Base-by-base conservation (phyloP, 1,140 invertebrate genomes). In the Trissolcus basalis region DNA sequence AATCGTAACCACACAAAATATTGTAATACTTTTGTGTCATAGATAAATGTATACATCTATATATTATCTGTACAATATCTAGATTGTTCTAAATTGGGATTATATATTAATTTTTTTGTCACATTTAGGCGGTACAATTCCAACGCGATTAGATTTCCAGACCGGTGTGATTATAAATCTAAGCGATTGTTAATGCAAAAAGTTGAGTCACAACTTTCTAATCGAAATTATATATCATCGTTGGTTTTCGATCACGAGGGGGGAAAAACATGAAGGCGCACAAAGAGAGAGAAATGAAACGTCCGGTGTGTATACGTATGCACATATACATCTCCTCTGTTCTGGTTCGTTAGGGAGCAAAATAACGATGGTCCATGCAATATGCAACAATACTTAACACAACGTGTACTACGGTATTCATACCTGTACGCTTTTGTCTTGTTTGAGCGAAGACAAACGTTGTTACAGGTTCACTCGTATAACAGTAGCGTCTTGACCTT, bases 361-460 rank as follows among this genome's bases (percentile, higher is more conserved):
- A 80, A 80, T 77, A 80, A 75, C 75, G 68, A 80, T 68, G 68
- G 78, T 80, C 71, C 75, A 80, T 80, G 78, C 78, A 80, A 78
- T 80, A 80, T 80, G 78, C 78, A 80, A 78, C 79, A 80, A 80
- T 78, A 80, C 76, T 74, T 75, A 74, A 78, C 61, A 55, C 76
- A 78, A 78, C 50, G 47, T 71, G 59, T 75, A 55, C 68, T 60
- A 68, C 67, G 72, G 70, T 72, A 80, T 82, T 73, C 70, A 77
- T 61, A 77, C 65, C 70, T 65, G 50, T 50, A 51, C 59, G 74
- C 75, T 76, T n/a, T 78, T 80, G 75, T 80, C 58, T 78, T 78
- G 47, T 53, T 64, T 56, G 60, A 51, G 51, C 80, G 67, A 59
- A 70, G 71, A 35, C 50, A 10, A 80, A 60, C 56, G 39, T 49